Conservation (phyloP, 2,888 invertebrate genomes). For the Bellardia pandia region DNA sequence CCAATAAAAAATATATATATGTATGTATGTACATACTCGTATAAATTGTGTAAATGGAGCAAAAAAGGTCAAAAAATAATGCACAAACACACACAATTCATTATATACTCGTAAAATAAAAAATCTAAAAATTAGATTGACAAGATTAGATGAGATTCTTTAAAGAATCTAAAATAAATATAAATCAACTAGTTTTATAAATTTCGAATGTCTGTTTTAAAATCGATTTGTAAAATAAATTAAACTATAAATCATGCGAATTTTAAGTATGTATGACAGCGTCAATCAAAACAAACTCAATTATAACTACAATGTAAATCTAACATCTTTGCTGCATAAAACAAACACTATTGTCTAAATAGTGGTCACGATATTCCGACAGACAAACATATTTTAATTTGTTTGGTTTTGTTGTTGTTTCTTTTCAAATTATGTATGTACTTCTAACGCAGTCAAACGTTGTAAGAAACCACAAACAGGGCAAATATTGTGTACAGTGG, state of each 20-base stretch:
- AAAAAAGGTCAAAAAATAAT: constrained; percentile 54
- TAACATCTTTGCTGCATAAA: not conserved
- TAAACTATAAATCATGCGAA: not conserved
- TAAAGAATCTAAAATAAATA: not conserved
- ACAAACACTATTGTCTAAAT: constrained; percentile 5
- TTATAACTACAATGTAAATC: not conserved
- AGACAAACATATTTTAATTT: not conserved
- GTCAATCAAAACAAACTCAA: constrained; percentile 56
- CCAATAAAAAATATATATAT: constrained; percentile 34
- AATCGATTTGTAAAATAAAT: not conserved
- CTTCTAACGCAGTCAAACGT: constrained; percentile 36
- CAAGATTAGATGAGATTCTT: not conserved
- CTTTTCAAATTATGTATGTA: not conserved
- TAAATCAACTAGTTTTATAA: not conserved
- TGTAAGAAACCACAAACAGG: constrained; percentile 15
- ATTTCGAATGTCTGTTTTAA: not conserved
- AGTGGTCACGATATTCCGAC: constrained; percentile 15
- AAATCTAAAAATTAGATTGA: constrained; percentile 6
- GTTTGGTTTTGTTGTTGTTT: constrained; percentile 9
- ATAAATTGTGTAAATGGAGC: constrained; percentile 37
- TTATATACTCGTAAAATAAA: not conserved
- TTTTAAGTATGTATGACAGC: constrained; percentile 20
- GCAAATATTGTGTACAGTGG: constrained; percentile 30
- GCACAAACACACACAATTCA: not conserved
- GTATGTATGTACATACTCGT: not conserved